Evolutionary conservation across 2,113 vertebrate species (phyloP).

Genomic region (Macrotus californicus): DNA sequence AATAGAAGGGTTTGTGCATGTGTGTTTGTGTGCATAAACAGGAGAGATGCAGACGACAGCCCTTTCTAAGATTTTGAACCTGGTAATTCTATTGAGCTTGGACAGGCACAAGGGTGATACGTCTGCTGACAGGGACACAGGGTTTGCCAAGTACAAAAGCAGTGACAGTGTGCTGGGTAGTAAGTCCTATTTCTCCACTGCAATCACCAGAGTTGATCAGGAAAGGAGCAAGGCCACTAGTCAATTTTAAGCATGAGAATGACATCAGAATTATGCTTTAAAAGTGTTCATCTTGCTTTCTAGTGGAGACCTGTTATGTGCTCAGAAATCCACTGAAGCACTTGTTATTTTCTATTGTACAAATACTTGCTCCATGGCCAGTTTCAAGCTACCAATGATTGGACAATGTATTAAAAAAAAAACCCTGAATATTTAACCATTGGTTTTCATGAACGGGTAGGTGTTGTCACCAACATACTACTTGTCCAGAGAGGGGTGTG

Average conservation of each 20-base stretch:
- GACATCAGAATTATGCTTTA: neutral
- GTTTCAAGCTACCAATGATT: neutral
- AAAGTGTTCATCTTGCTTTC: neutral
- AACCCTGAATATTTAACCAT: neutral
- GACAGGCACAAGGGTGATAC: neutral
- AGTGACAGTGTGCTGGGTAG: neutral
- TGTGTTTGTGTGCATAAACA: too few species aligned
- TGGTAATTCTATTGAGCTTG: neutral
- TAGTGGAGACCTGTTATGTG: neutral
- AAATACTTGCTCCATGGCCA: neutral
- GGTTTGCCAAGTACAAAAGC: neutral
- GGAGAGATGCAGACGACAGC: neutral
- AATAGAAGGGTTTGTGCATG: neutral
- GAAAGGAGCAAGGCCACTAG: neutral
- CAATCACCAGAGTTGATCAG: neutral
- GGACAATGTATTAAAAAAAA: neutral
- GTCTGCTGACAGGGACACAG: neutral
- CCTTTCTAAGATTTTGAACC: neutral
- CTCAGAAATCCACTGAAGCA: neutral
- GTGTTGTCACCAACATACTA: neutral
- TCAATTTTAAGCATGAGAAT: neutral
- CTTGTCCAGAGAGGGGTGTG: neutral
- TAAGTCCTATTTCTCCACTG: neutral
- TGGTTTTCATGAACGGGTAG: neutral
- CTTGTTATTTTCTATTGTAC: neutral